Evolutionary conservation across 2,797 vertebrate species (phyloP).

Genomic region (Micrastur ruficollis): DNA sequence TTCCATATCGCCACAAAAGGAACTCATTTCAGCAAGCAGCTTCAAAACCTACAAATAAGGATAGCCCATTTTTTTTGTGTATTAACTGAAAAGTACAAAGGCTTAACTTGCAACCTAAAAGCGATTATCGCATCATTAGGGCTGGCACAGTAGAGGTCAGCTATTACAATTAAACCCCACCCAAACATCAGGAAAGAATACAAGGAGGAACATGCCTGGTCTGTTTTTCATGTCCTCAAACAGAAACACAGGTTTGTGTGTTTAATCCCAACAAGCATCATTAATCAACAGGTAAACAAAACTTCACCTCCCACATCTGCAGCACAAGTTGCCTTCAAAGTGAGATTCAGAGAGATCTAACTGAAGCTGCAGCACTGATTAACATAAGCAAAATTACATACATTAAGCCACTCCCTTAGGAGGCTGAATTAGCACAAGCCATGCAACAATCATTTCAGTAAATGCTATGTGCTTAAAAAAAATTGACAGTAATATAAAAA

Average conservation of each 20-base stretch:
- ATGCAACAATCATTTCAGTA: background rate
- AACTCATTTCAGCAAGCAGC: conserved; percentile 97
- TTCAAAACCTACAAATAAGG: conserved; percentile 86
- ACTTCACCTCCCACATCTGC: background rate
- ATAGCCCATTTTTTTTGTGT: background rate
- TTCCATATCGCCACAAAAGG: conserved; percentile 97
- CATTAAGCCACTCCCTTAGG: conserved; percentile 1
- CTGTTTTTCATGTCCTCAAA: background rate
- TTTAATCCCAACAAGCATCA: background rate
- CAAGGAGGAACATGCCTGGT: background rate
- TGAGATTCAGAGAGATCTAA: background rate
- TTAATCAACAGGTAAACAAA: background rate
- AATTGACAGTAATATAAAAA: background rate
- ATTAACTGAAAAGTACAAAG: background rate
- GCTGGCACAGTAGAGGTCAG: background rate
- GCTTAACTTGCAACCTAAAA: background rate
- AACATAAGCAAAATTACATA: background rate
- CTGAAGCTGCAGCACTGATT: background rate
- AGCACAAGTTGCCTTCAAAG: background rate
- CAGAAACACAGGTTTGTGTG: background rate
- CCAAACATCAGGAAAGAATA: background rate
- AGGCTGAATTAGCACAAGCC: background rate
- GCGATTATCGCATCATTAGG: background rate
- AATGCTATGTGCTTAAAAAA: background rate
- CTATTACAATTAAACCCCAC: background rate